Evolutionary conservation across 2,888 invertebrate species (phyloP).

Genomic region (Pseudococcus viburni): DNA sequence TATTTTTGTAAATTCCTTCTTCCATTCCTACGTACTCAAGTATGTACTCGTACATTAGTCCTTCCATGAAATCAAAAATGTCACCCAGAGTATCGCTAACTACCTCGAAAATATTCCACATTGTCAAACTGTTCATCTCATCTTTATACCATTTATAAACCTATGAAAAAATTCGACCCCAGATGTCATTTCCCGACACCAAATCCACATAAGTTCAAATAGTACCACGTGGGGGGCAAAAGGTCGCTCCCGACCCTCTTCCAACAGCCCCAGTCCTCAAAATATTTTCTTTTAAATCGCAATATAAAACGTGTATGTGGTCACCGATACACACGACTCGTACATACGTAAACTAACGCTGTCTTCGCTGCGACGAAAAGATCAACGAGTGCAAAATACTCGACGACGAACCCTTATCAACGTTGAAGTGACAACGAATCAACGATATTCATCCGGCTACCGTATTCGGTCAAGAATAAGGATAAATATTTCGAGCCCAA

Average conservation of each 20-base stretch:
- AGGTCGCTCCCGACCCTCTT: not conserved
- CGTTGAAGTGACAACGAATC: constrained; percentile 47
- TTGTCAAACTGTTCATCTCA: too few species aligned
- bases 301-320: constrained; percentile 26
- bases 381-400: constrained; percentile 24
- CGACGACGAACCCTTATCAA: constrained; percentile 42
- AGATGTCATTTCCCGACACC: not conserved
- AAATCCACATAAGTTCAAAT: too few species aligned
- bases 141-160: too few species aligned
- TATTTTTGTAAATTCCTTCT: too few species aligned
- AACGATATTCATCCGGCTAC: constrained; percentile 44
- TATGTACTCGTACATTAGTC: too few species aligned
- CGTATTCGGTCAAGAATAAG: constrained; percentile 8
- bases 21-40: too few species aligned
- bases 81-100: too few species aligned
- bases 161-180: not conserved
- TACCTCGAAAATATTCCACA: too few species aligned
- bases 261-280: not conserved
- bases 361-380: not conserved
- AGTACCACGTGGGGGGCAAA: too few species aligned
- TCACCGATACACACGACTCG: not conserved
- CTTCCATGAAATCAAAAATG: too few species aligned
- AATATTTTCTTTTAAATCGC: not conserved
- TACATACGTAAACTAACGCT: not conserved
- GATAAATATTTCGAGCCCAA: constrained; percentile 32